These are phyloP conservation scores for Heteromurus nitidus DNA, from an alignment of 2,888 invertebrate species.

Conservation along the genomic window DNA sequence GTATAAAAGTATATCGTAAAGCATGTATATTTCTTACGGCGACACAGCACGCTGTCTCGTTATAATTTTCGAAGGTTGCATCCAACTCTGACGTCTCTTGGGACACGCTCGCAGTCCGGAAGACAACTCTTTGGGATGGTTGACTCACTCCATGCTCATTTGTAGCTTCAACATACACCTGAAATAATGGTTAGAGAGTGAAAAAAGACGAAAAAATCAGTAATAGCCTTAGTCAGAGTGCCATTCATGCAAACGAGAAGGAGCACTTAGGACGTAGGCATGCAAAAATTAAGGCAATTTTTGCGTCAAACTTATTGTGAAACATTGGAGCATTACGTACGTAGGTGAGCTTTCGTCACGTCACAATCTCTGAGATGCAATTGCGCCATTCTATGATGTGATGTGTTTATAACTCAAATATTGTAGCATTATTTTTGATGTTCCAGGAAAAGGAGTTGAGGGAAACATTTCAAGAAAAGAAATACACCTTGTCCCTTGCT, in stretches of 20 bases:
- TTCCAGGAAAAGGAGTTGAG: no score
- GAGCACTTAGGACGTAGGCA: not conserved
- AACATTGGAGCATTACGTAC: no score
- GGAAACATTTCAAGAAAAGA: no score
- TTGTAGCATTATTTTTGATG: no score
- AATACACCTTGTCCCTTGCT: no score
- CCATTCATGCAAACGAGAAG: constrained; percentile 14
- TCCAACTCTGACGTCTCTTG: constrained; percentile 80
- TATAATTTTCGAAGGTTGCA: constrained; percentile 78
- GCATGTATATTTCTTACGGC: constrained; percentile 75
- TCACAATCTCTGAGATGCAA: no score
- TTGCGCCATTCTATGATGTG: no score
- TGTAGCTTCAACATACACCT: constrained; percentile 83
- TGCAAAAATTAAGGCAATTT: constrained; percentile 48
- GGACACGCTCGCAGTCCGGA: constrained; percentile 82
- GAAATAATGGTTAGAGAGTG: constrained; percentile 42
- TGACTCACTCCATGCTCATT: constrained; percentile 88
- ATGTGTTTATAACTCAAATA: no score
- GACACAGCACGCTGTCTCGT: constrained; percentile 87
- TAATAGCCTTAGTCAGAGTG: no score
- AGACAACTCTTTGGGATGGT: constrained; percentile 85
- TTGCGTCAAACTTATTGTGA: constrained; percentile 28
- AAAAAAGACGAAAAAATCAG: not conserved
- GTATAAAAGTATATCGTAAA: no score
- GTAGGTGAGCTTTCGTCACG: no score